A percentile compares a stretch with the other conserved stretches of the same genome.
Evolutionary conservation across 2,888 invertebrate species (phyloP).

Genomic region (Acronicta leporina): DNA sequence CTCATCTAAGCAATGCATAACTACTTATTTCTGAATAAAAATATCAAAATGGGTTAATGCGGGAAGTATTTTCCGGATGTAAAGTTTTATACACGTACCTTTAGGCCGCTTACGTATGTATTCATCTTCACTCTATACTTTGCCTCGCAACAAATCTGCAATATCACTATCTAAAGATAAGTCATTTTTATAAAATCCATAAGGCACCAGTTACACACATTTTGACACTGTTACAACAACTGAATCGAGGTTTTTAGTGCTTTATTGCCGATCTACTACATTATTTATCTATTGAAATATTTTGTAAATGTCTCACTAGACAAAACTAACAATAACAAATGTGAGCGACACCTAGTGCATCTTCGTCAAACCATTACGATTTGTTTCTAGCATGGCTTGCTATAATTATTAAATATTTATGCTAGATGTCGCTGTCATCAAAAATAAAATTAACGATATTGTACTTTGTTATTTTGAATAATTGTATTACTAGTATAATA

Average conservation of each 20-base stretch:
- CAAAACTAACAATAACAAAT: slow-evolving; percentile 27
- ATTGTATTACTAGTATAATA: no score
- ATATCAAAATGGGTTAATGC: no score
- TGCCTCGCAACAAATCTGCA: background rate
- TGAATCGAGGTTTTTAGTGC: background rate
- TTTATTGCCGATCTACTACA: background rate
- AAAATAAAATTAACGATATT: background rate
- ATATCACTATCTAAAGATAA: slow-evolving; percentile 10
- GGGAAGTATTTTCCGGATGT: background rate
- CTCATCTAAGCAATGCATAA: no score
- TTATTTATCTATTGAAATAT: slow-evolving; percentile 37
- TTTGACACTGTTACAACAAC: slow-evolving; percentile 10
- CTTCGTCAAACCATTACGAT: background rate
- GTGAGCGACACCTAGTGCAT: slow-evolving; percentile 26
- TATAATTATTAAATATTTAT: background rate
- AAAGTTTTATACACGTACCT: slow-evolving; percentile 29
- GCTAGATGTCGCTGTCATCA: slow-evolving; percentile 29
- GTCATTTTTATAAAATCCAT: background rate
- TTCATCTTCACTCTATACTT: slow-evolving; percentile 24
- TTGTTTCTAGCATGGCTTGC: fast-evolving
- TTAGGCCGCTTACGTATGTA: slow-evolving; percentile 28
- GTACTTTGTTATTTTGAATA: no score
- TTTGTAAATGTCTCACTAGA: slow-evolving; percentile 20
- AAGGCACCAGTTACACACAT: slow-evolving; percentile 15
- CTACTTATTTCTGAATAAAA: no score